These are phyloP conservation scores for Drosophila sulfurigaster DNA, from an alignment of 1,140 invertebrate genomes.

Conservation along the genomic window DNA sequence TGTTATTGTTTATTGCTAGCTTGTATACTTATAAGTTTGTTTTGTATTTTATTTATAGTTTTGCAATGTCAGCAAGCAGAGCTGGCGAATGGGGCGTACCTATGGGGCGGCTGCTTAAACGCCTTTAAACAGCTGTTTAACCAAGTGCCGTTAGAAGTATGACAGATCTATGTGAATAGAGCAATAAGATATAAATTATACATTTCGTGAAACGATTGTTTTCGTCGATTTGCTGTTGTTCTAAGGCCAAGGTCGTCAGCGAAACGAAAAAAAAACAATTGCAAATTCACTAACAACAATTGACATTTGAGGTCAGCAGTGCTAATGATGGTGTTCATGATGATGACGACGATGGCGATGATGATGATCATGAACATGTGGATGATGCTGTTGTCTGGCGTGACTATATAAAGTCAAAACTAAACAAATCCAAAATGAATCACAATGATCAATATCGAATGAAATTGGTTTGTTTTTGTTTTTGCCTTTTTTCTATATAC, in stretches of 20 bases:
- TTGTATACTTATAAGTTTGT: slow-evolving; percentile 22
- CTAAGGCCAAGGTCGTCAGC: slow-evolving; percentile 72
- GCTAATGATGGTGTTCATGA: slow-evolving; percentile 43
- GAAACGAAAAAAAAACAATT: slow-evolving; percentile 61
- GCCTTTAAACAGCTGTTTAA: slow-evolving; percentile 53
- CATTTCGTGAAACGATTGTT: slow-evolving; percentile 29
- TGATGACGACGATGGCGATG: slow-evolving; percentile 35
- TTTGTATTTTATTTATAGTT: slow-evolving; percentile 69
- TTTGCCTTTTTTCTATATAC: neutral
- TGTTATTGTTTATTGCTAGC: slow-evolving; percentile 41
- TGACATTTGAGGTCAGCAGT: slow-evolving; percentile 73
- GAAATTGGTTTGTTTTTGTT: slow-evolving; percentile 14
- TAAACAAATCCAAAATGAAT: slow-evolving; percentile 38
- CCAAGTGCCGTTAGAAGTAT: slow-evolving; percentile 66
- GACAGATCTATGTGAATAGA: slow-evolving; percentile 43
- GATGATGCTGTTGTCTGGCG: slow-evolving; percentile 44
- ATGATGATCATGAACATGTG: slow-evolving; percentile 35
- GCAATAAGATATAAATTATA: slow-evolving; percentile 22
- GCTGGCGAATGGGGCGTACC: slow-evolving; percentile 30
- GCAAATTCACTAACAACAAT: slow-evolving; percentile 38
- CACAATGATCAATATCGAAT: slow-evolving; percentile 32
- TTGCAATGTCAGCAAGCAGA: slow-evolving; percentile 58
- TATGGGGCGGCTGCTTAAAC: slow-evolving; percentile 27
- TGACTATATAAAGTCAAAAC: slow-evolving; percentile 72
- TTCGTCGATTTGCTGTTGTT: slow-evolving; percentile 45